Percentiles rank a stretch among this genome's conserved stretches.
These are phyloP conservation scores for Aspidiotus rigidus DNA, from an alignment of 2,888 invertebrate genomes.

Conservation along the genomic window DNA sequence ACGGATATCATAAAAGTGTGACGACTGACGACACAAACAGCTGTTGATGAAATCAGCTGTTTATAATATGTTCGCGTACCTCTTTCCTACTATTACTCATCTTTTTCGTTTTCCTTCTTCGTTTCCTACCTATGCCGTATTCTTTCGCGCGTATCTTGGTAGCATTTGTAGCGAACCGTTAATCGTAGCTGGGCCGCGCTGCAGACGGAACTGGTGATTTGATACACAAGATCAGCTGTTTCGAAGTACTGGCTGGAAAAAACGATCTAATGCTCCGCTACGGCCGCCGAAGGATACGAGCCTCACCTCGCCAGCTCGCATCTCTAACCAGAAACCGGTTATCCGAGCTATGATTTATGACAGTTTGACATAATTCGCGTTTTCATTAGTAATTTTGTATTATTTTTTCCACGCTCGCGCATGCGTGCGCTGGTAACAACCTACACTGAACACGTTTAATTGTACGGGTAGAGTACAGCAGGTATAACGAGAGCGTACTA, in stretches of 20 bases:
- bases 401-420: background rate
- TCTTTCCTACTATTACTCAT: background rate
- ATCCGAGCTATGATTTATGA: slow-evolving; percentile 20
- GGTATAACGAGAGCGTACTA: too few relatives aligned
- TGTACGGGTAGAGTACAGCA: too few relatives aligned
- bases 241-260: background rate
- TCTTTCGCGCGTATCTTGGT: background rate
- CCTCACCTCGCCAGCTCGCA: slow-evolving; percentile 7
- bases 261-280: too few relatives aligned
- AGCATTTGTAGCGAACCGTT: background rate
- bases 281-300: too few relatives aligned
- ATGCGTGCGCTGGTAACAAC: too few relatives aligned
- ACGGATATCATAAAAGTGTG: slow-evolving; percentile 21
- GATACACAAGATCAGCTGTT: slow-evolving; percentile 21
- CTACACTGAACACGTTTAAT: too few relatives aligned
- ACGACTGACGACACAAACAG: slow-evolving; percentile 13
- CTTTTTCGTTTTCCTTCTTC: background rate
- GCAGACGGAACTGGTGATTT: background rate
- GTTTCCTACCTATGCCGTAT: background rate
- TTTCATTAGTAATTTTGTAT: slow-evolving; percentile 3
- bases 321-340: slow-evolving; percentile 23
- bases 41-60: slow-evolving; percentile 16
- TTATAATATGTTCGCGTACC: background rate
- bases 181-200: background rate
- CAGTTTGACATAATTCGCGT: slow-evolving; percentile 5